Base-by-base conservation (phyloP, 2,797 vertebrate genomes). In the Sebastiscus tertius region DNA sequence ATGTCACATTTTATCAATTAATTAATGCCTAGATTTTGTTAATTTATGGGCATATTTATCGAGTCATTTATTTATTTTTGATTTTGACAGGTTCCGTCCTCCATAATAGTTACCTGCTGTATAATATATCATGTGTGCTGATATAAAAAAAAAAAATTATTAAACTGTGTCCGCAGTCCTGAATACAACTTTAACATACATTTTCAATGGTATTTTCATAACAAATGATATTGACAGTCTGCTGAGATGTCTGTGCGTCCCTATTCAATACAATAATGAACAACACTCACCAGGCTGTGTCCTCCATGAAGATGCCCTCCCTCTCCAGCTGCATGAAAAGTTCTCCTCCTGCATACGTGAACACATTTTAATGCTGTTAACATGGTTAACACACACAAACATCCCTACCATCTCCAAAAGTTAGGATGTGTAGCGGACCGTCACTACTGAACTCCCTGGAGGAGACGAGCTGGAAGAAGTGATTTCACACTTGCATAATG, bases 221-320 rank as follows among this genome's bases (percentile, higher is more conserved):
- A n/a, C 6, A 55, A 18, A 14, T 36, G n/a, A 46, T 1, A 4
- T 49, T 2, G 27, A 54, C 0, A 34, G 29, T 49, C 16, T 61
- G 16, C 16, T 18, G 26, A 29, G 26, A 29, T 59, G 18, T 33
- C 16, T 33, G 1, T 31, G 18, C 1, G 4, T 42, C 29, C 3
- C 11, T 6, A 7, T 22, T 69, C 36, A 6, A 46, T 2, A 64
- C 8, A 2, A 70, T 10, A 59, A 16, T 1, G 24, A 29, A 34
- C 2, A 8, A 5, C 22, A 80, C 97, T 97, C 95, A 99, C 98
- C 99, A 99, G 88, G 98, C 99, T 20, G 99, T 99, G 94, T 99
- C 98, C 92, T 99, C 98, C 98, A 99, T 99, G 95, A 99, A 99
- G 95, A 99, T 99, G 85, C 98, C 99, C 87, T 99, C 99, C 93